Evolutionary conservation across 1,140 invertebrate species (phyloP).

Genomic region (Drosophila sp.): DNA sequence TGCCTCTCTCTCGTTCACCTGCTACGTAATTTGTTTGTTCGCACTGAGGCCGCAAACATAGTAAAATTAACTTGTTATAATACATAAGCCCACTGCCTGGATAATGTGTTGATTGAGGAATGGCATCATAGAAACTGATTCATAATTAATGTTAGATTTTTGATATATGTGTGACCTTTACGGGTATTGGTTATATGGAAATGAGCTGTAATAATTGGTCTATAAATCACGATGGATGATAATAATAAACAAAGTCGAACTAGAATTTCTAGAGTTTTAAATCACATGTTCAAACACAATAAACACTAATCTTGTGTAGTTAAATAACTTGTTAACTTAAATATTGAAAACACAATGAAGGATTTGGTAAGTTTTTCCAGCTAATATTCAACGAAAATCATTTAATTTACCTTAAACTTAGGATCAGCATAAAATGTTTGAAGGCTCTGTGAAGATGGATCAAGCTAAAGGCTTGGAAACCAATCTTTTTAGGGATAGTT

Average conservation of each 20-base stretch:
- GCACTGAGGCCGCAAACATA: slow-evolving; percentile 59
- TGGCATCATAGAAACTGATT: slow-evolving; percentile 3
- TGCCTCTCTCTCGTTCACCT: slow-evolving; percentile 13
- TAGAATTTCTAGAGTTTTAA: not conserved
- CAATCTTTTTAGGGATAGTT: not conserved
- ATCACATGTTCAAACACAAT: not conserved
- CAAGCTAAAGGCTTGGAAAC: not conserved
- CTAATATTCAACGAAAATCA: not conserved
- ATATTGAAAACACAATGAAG: not conserved
- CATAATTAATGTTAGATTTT: slow-evolving; percentile 2
- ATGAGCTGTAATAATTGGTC: not conserved
- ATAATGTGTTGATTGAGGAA: slow-evolving; percentile 1
- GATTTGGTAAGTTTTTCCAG: not conserved
- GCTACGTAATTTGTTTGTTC: slow-evolving; percentile 70
- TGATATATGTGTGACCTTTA: not conserved
- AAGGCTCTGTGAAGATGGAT: not conserved
- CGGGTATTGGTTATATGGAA: not conserved
- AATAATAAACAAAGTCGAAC: not conserved
- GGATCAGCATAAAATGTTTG: not conserved
- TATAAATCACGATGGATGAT: not conserved
- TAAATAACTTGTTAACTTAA: not conserved
- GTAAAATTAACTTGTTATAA: slow-evolving; percentile 76
- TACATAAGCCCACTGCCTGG: not conserved
- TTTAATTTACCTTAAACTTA: not conserved
- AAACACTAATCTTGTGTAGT: too few species aligned